phyloP scores from a whole-genome alignment of 2,113 vertebrate genomes.

The Quiscalus mexicanus region DNA sequence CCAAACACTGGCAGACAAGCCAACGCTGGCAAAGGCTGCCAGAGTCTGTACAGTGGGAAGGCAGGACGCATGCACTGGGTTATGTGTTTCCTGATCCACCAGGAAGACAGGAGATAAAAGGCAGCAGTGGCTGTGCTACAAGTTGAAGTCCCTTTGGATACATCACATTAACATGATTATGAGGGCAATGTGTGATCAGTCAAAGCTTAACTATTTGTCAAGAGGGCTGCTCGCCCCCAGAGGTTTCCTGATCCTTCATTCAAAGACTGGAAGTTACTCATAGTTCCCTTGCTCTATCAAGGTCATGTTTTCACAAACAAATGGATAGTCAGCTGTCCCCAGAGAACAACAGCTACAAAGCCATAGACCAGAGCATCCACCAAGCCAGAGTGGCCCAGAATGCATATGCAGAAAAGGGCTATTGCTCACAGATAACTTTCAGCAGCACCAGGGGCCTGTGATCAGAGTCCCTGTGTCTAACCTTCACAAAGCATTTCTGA shows the following conservation, averaged over 20 bases:
- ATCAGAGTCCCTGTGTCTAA: background rate
- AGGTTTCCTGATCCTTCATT: background rate
- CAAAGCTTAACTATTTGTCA: background rate
- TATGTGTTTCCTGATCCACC: background rate
- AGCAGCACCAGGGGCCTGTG: background rate
- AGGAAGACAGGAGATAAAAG: background rate
- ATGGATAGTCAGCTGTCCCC: background rate
- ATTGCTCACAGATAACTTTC: background rate
- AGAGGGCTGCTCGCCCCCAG: background rate
- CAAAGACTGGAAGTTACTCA: background rate
- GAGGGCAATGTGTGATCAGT: background rate
- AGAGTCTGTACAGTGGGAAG: background rate
- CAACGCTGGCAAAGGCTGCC: fast-evolving
- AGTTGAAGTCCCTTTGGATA: background rate
- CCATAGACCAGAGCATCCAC: background rate
- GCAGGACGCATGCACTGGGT: background rate
- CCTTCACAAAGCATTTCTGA: background rate
- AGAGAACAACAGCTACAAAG: background rate
- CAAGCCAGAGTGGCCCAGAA: background rate
- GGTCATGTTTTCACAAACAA: background rate
- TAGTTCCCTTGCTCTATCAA: background rate
- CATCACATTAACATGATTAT: background rate
- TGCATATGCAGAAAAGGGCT: background rate
- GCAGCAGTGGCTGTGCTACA: background rate
- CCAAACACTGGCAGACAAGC: background rate